Base-by-base conservation (phyloP, 1,140 invertebrate genomes). In the Aphaenogaster rudis region DNA sequence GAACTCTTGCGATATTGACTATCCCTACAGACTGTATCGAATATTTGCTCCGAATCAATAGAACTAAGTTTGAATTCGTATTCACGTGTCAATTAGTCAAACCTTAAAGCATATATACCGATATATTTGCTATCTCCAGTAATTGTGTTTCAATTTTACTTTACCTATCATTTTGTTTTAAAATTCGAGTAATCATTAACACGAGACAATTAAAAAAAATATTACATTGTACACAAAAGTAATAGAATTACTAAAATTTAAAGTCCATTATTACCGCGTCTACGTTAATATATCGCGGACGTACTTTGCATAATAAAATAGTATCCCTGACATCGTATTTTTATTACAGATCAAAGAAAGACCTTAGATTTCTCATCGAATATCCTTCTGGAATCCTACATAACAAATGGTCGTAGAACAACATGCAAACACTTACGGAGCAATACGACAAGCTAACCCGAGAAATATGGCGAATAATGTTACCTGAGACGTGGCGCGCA, bases 401-500 rank as follows among this genome's bases (percentile, higher is more conserved):
- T 84, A 76, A 84, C 69, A 61, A 74, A 84, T 76, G 69, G 17
- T 39, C 13, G 42, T 0, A n/a, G 69, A 39, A 45, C 57, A 61
- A 61, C 54, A 71, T 84, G 33, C 54, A 84, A 84, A 76, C 80
- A 76, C 69, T 74, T 74, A 74, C 28, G 69, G 17, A 59, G 42
- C 54, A 61, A 84, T 84, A 84, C 69, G 69, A 84, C 69, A 63
- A 84, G 69, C 69, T 61, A 82, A 74, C 80, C 42, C 28, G 28
- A 11, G 21, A 84, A 76, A 84, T 76, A 84, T 84, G 69, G 80
- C 21, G 67, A 39, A 72, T 50, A 61, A 72, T 69, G 52, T 87
- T 88, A 94, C 94, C 87, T 94, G 92, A 45, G 92, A 90, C 67
- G 92, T 93, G 45, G 92, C 79, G 61, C 90, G 88, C 67, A 90